phyloP scores from a whole-genome alignment of 2,113 vertebrate genomes.

The Dascyllus trimaculatus region DNA sequence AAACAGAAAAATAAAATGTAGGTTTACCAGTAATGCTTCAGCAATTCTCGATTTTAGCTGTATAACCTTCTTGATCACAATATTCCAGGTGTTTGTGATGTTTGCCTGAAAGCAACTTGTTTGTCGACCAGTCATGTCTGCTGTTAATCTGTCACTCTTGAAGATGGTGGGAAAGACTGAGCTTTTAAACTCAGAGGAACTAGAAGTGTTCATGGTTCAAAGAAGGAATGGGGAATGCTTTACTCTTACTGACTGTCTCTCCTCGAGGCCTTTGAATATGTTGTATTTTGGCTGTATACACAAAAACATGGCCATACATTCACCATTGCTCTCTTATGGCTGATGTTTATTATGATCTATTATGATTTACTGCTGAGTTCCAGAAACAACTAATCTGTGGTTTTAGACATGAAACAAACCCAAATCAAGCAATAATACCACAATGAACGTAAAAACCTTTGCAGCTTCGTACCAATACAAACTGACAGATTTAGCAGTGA shows the following conservation, averaged over 20 bases:
- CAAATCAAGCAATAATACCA: not conserved
- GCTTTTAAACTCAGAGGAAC: too few relatives aligned
- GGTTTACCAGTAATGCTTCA: not conserved
- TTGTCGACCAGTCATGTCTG: not conserved
- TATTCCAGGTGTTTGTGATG: not conserved
- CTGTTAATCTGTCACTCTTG: not conserved
- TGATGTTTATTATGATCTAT: not conserved
- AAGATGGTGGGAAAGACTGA: not conserved
- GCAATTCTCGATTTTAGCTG: not conserved
- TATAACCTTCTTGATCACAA: not conserved
- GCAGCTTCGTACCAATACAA: not conserved
- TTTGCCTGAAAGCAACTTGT: not conserved
- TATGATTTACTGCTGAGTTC: constrained; percentile 4
- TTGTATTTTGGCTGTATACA: too few relatives aligned
- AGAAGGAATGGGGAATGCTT: not conserved
- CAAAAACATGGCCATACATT: not conserved
- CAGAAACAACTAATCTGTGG: not conserved
- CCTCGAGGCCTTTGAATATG: too few relatives aligned
- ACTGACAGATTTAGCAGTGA: constrained; percentile 4
- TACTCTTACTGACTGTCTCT: too few relatives aligned
- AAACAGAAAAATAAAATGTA: too few relatives aligned
- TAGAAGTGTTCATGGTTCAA: not conserved
- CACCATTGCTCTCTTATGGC: not conserved
- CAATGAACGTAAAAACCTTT: not conserved
- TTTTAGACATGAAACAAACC: not conserved